Evolutionary conservation across 1,140 invertebrate species (phyloP).

Genomic region (Drosophila grimshawi): DNA sequence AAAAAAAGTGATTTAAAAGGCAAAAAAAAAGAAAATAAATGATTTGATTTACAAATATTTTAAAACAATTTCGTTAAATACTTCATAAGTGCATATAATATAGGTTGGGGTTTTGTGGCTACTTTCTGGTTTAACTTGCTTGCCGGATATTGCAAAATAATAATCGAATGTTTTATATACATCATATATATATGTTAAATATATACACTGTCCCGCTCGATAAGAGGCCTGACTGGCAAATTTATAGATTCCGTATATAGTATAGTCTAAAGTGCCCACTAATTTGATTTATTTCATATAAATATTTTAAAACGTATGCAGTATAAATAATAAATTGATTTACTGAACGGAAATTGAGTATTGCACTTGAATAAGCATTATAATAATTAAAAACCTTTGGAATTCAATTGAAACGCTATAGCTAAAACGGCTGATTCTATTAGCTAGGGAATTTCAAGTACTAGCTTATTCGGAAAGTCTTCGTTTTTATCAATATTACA

Average conservation of each 20-base stretch:
- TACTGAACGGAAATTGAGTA: too few species aligned
- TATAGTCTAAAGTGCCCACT: background rate
- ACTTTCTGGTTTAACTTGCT: slow-evolving; percentile 27
- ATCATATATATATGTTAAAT: background rate
- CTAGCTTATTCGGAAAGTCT: background rate
- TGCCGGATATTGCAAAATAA: slow-evolving; percentile 47
- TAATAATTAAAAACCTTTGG: background rate
- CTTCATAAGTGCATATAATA: background rate
- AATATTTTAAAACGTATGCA: background rate
- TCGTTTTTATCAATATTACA: slow-evolving; percentile 1
- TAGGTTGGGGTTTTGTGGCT: background rate
- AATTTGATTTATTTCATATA: too few species aligned
- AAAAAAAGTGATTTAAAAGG: slow-evolving; percentile 4
- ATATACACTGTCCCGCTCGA: background rate
- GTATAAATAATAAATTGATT: background rate
- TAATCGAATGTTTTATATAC: slow-evolving; percentile 6
- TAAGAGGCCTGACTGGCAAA: slow-evolving; percentile 24
- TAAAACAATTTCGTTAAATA: slow-evolving; percentile 16
- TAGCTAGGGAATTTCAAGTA: background rate
- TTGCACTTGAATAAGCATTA: background rate
- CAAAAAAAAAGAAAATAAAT: background rate
- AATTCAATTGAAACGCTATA: background rate
- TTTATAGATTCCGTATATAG: slow-evolving; percentile 1
- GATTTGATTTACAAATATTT: slow-evolving; percentile 21
- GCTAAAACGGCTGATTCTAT: slow-evolving; percentile 28